Percentiles rank a stretch among this genome's conserved stretches.
Evolutionary conservation across 2,888 invertebrate species (phyloP).

Genomic region (Cerastis leucographa): DNA sequence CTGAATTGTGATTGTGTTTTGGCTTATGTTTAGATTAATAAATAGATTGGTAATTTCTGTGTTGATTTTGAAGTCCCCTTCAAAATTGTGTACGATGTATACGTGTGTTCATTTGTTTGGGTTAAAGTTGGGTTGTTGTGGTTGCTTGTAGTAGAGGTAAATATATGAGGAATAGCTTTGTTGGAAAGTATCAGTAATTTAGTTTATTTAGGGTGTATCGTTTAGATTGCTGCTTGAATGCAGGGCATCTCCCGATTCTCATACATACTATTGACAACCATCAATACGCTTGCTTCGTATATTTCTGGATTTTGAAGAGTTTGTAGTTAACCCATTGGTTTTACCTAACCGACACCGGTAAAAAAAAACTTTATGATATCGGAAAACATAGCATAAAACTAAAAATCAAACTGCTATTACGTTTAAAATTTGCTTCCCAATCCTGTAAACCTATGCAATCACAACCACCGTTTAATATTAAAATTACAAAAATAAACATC

Average conservation of each 20-base stretch:
- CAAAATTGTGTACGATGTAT: neutral
- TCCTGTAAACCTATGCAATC: constrained; percentile 4
- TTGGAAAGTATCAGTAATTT: neutral
- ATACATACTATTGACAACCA: neutral
- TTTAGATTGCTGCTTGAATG: too few relatives aligned
- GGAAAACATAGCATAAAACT: neutral
- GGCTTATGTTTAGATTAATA: constrained; percentile 49
- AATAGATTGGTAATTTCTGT: constrained; percentile 37
- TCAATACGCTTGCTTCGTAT: neutral
- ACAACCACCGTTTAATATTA: constrained; percentile 34
- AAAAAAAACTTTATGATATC: neutral
- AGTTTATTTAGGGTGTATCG: neutral
- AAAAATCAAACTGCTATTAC: neutral
- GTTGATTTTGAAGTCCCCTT: constrained; percentile 14
- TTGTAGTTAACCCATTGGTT: neutral
- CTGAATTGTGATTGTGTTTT: constrained; percentile 49
- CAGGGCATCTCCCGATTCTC: neutral
- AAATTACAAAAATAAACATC: constrained; percentile 50
- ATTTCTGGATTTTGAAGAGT: neutral
- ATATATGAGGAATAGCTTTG: neutral
- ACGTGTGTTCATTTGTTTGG: constrained; percentile 14
- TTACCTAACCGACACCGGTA: neutral
- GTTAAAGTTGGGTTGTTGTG: neutral
- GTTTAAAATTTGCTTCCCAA: neutral
- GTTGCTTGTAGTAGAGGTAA: neutral